Conservation (phyloP, 2,888 invertebrate species). For the Cistogaster globosa region DNA sequence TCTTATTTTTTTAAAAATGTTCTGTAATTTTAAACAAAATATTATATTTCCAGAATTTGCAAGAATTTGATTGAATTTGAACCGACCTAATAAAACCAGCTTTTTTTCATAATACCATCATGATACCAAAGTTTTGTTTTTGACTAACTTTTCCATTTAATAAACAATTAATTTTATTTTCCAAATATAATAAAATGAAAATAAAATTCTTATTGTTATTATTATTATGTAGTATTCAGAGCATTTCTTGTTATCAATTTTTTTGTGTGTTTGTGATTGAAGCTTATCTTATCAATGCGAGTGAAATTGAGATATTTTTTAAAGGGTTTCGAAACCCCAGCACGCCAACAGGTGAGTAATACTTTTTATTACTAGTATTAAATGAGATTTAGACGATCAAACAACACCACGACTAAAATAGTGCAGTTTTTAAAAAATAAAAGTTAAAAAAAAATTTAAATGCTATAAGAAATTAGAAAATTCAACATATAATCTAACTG, state of each 20-base stretch:
- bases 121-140: too few relatives aligned
- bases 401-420: constrained; percentile 41
- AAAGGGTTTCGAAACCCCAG: constrained; percentile 32
- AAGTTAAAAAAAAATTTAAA: not conserved
- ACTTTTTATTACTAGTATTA: constrained; percentile 59
- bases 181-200: too few relatives aligned
- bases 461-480: constrained; percentile 2
- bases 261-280: constrained; percentile 9
- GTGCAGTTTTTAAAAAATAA: not conserved
- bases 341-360: constrained; percentile 66
- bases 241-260: constrained; percentile 60
- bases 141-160: constrained; percentile 11
- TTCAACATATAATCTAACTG: not conserved
- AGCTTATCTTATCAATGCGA: constrained; percentile 70
- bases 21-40: too few relatives aligned
- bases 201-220: too few relatives aligned
- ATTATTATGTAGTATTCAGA: constrained; percentile 55
- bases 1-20: too few relatives aligned
- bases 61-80: not conserved
- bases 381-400: constrained; percentile 59
- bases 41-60: not conserved
- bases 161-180: too few relatives aligned
- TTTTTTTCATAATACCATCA: not conserved
- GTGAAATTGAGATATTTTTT: constrained; percentile 36
- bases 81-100: not conserved